These are phyloP conservation scores for Caenorhabditis drosophilae DNA, from an alignment of 2,888 invertebrate species.

Conservation along the genomic window DNA sequence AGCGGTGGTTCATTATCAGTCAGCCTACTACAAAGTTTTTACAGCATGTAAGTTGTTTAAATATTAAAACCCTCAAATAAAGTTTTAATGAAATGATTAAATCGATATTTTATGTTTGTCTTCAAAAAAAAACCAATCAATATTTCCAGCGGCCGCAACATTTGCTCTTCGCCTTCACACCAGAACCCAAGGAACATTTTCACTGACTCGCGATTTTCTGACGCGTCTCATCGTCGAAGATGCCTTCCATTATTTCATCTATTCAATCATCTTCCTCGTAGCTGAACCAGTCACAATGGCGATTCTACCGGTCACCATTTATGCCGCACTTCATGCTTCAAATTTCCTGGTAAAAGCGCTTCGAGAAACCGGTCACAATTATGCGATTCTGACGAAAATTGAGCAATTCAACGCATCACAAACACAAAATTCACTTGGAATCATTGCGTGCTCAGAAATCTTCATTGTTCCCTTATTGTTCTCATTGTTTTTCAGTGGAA, in stretches of 20 bases:
- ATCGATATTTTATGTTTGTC: not conserved
- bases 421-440: slow-evolving; percentile 72
- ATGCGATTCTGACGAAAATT: slow-evolving; percentile 30
- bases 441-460: slow-evolving; percentile 91
- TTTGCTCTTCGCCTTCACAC: slow-evolving; percentile 94
- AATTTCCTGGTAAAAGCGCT: slow-evolving; percentile 80
- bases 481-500: slow-evolving; percentile 80
- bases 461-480: slow-evolving; percentile 75
- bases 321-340: slow-evolving; percentile 88
- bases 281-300: slow-evolving; percentile 87
- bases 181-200: slow-evolving; percentile 77
- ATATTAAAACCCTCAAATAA: too few relatives aligned
- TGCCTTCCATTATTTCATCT: slow-evolving; percentile 94
- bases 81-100: not conserved
- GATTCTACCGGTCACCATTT: slow-evolving; percentile 86
- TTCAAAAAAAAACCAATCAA: not conserved
- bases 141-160: slow-evolving; percentile 80
- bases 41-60: slow-evolving; percentile 73
- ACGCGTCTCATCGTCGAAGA: slow-evolving; percentile 81
- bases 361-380: slow-evolving; percentile 29
- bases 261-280: slow-evolving; percentile 90
- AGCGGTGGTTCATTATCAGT: slow-evolving; percentile 74
- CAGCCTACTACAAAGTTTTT: slow-evolving; percentile 87
- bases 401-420: slow-evolving; percentile 41
- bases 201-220: slow-evolving; percentile 83